Evolutionary conservation across 2,888 invertebrate genomes (phyloP), one percentile per base, ranked within the genome.

Genomic region (Gari tellinella): DNA sequence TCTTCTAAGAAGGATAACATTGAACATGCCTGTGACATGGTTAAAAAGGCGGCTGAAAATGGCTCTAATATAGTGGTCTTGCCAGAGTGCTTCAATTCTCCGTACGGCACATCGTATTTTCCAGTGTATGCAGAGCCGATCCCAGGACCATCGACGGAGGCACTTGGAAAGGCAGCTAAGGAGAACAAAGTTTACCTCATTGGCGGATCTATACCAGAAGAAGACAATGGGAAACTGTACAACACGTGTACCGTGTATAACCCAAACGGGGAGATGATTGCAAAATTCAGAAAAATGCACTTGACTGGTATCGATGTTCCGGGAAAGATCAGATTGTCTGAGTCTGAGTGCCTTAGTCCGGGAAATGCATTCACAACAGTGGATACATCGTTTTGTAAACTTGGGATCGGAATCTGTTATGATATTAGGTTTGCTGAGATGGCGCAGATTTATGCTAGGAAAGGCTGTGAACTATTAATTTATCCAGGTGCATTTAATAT

Each of bases 401-500:
- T 99, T 66, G 99, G 99, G 0, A 89, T 99, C 52, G 99, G 97
- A 1, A 97, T 99, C 87, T 99, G 99, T 90, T 99, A 99, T 91
- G 99, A 99, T 90, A 94, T 99, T 60, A 94, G 99, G 21, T 99
- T 99, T 92, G 95, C 96, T 69, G 97, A 98, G 93, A 93, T 98
- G 94, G 91, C 91, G 7, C 91, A 92, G 72, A 62, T 93, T 4
- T 93, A 93, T 83, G 89, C 92, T 2, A 85, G 89, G 45, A 84
- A 88, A 76, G 93, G 93, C 0, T 98, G 98, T 87, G 94, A 96
- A 62, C 91, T 98, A 85, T 92, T 99, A 31, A 93, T 99, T 25
- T 99, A 97, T 93, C 99, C 99, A 0, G 98, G 96, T 26, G 98
- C 98, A 1, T 99, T 99, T 92, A 99, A 97, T 92, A 96, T 96